Percentiles rank a stretch among this genome's conserved stretches.
Evolutionary conservation across 2,888 invertebrate genomes (phyloP).

Genomic region (Metellina segmentata): DNA sequence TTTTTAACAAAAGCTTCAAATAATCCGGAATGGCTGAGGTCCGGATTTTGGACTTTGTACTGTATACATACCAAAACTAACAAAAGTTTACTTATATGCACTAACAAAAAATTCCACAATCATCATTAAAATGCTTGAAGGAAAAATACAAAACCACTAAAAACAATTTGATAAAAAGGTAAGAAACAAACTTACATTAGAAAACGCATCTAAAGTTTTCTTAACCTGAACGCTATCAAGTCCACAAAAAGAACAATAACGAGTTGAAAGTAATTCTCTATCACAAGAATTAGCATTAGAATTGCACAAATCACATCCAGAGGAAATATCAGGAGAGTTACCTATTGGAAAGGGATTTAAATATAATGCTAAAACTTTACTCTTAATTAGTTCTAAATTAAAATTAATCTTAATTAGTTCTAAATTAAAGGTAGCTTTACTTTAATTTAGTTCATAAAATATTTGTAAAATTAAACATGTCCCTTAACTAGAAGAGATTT

Average conservation of each 20-base stretch:
- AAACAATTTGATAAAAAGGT: no score
- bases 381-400: no score
- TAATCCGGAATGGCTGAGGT: no score
- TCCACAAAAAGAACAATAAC: slow-evolving; percentile 51
- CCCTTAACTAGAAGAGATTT: no score
- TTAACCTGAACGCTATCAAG: slow-evolving; percentile 11
- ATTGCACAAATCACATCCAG: slow-evolving; percentile 35
- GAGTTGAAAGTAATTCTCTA: not conserved
- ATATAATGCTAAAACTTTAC: no score
- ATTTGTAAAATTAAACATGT: slow-evolving; percentile 5
- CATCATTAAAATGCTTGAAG: not conserved
- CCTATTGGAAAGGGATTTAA: slow-evolving; percentile 16
- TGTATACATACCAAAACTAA: no score
- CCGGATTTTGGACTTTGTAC: no score
- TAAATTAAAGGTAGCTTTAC: no score
- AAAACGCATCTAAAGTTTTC: slow-evolving; percentile 12
- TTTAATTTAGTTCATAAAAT: not conserved
- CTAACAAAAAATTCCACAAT: slow-evolving; percentile 23
- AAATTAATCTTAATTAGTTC: no score
- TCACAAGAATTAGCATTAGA: not conserved
- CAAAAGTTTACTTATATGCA: no score
- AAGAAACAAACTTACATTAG: slow-evolving; percentile 48
- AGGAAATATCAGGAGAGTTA: slow-evolving; percentile 4
- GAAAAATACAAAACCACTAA: no score
- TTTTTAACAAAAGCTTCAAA: no score